Evolutionary conservation across 2,888 invertebrate species (phyloP).

Genomic region (Eilema caniola): DNA sequence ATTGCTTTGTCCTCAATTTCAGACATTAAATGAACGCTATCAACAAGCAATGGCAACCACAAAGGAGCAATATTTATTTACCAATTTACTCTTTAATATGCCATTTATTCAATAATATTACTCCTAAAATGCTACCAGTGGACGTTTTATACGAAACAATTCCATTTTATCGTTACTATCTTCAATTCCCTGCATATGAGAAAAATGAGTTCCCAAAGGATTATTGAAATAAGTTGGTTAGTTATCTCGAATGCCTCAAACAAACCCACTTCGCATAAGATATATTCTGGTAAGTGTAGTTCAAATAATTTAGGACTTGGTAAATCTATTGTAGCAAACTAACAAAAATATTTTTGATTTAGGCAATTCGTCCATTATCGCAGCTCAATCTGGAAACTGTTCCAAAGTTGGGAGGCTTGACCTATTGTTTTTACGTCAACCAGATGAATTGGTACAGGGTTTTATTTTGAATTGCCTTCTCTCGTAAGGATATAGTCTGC

Average conservation of each 20-base stretch:
- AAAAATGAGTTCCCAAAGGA: constrained; percentile 21
- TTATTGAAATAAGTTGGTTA: constrained; percentile 30
- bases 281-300: neutral
- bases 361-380: too few species aligned
- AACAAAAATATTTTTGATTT: too few species aligned
- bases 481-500: too few species aligned
- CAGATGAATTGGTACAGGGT: too few species aligned
- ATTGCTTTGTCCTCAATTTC: neutral
- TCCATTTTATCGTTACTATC: constrained; percentile 16
- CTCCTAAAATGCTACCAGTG: constrained; percentile 5
- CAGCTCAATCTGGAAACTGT: too few species aligned
- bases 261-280: constrained; percentile 12
- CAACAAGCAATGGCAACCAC: neutral
- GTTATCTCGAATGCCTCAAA: constrained; percentile 24
- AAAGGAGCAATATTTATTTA: constrained; percentile 21
- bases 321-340: neutral
- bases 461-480: too few species aligned
- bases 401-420: too few species aligned
- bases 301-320: neutral
- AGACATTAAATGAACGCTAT: neutral
- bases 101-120: constrained; percentile 8
- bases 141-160: constrained; percentile 18
- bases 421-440: too few species aligned
- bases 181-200: constrained; percentile 5
- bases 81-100: constrained; percentile 15